Conservation (phyloP, 2,113 vertebrate genomes). For the Anolis carolinensis region DNA sequence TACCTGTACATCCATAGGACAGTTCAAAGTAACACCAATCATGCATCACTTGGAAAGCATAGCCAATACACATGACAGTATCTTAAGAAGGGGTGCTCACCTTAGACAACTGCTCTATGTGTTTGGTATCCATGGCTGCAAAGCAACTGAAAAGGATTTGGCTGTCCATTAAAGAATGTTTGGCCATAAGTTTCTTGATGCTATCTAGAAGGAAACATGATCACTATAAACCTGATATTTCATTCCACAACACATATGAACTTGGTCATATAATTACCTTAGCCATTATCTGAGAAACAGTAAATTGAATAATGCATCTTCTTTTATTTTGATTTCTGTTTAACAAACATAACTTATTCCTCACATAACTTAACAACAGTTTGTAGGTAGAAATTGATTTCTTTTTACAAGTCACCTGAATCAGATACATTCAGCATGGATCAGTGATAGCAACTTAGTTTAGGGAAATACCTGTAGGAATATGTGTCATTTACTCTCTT, state of each 20-base stretch:
- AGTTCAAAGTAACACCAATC: not conserved
- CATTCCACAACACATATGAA: not conserved
- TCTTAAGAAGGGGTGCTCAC: no score
- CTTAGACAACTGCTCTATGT: no score
- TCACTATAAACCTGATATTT: not conserved
- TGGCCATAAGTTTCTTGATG: no score
- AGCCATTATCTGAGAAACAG: constrained; percentile 1
- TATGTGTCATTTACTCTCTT: not conserved
- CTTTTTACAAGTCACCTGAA: not conserved
- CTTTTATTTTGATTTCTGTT: constrained; percentile 29
- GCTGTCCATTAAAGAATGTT: no score
- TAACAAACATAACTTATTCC: not conserved
- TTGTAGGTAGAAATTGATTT: not conserved
- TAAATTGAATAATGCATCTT: constrained; percentile 8
- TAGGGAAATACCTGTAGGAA: not conserved
- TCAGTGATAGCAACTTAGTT: not conserved
- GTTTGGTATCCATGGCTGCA: not conserved
- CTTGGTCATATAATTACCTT: not conserved
- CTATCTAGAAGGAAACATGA: no score
- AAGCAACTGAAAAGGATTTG: no score
- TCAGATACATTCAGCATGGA: not conserved
- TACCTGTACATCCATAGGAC: not conserved
- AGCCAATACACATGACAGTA: not conserved
- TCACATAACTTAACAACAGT: not conserved
- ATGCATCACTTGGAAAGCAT: not conserved